These are phyloP conservation scores for Hylaeus volcanicus DNA, from an alignment of 1,140 invertebrate species.

Conservation along the genomic window DNA sequence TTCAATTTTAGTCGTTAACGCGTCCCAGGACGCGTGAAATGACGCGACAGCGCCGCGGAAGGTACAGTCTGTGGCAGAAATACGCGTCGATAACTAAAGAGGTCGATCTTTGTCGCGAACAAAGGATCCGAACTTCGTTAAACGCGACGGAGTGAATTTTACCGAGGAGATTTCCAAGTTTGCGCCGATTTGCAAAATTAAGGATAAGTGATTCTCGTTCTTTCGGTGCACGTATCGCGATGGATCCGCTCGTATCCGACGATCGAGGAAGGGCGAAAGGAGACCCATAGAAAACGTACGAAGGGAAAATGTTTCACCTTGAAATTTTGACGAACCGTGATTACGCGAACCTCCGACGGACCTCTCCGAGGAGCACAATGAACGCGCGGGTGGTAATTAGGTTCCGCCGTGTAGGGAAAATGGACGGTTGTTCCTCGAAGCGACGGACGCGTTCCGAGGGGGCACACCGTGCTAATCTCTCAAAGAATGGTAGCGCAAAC, in stretches of 20 bases:
- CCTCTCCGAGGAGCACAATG: background rate
- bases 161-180: too few relatives aligned
- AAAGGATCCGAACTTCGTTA: too few relatives aligned
- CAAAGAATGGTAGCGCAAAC: background rate
- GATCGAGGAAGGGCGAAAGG: too few relatives aligned
- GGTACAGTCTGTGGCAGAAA: background rate
- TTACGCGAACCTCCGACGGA: background rate
- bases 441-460: background rate
- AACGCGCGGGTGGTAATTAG: conserved; percentile 6
- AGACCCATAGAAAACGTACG: too few relatives aligned
- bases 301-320: too few relatives aligned
- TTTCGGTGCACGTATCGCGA: too few relatives aligned
- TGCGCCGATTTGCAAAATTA: too few relatives aligned
- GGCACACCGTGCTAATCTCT: conserved; percentile 3
- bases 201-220: too few relatives aligned
- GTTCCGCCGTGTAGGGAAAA: background rate
- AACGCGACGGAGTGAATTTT: background rate
- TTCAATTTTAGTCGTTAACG: background rate
- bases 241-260: too few relatives aligned
- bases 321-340: background rate
- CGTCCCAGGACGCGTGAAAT: background rate
- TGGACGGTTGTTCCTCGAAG: background rate
- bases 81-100: background rate
- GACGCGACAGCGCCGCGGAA: background rate
- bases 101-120: background rate